Evolutionary conservation across 2,113 vertebrate genomes (phyloP).

Genomic region (Machaerirhynchus nigripectus): DNA sequence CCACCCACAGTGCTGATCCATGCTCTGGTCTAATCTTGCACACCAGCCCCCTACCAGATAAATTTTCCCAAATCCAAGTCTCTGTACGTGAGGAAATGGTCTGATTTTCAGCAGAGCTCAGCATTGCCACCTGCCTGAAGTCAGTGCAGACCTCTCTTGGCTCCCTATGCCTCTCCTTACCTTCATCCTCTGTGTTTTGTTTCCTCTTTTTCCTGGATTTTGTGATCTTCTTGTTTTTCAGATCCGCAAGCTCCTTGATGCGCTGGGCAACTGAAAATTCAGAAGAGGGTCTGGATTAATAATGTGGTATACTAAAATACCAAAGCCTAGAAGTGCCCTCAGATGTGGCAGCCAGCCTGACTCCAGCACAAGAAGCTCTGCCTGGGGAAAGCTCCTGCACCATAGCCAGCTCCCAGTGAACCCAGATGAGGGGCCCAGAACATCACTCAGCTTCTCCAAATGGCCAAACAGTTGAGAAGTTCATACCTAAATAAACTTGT

Average conservation of each 20-base stretch:
- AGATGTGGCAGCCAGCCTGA: background rate
- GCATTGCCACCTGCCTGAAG: background rate
- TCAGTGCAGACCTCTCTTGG: background rate
- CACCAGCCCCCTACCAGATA: too few relatives aligned
- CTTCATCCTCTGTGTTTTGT: constrained; percentile 86
- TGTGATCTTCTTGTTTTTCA: constrained; percentile 88
- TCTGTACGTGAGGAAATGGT: background rate
- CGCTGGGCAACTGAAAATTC: constrained; percentile 79
- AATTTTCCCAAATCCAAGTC: background rate
- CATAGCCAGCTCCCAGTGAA: background rate
- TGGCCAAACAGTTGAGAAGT: background rate
- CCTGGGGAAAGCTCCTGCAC: background rate
- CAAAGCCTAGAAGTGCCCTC: background rate
- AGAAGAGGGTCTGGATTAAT: background rate
- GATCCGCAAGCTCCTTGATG: constrained; percentile 85
- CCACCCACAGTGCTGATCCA: background rate
- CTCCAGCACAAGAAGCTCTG: background rate
- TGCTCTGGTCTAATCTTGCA: background rate
- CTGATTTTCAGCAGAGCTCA: background rate
- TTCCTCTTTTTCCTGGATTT: constrained; percentile 92
- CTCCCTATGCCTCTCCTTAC: constrained; percentile 28
- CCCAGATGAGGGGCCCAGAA: background rate
- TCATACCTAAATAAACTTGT: background rate
- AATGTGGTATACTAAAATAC: background rate
- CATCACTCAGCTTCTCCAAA: background rate